Percentiles rank a stretch among this genome's conserved stretches.
Evolutionary conservation across 2,113 vertebrate genomes (phyloP).

Genomic region (Heliornis fulica): DNA sequence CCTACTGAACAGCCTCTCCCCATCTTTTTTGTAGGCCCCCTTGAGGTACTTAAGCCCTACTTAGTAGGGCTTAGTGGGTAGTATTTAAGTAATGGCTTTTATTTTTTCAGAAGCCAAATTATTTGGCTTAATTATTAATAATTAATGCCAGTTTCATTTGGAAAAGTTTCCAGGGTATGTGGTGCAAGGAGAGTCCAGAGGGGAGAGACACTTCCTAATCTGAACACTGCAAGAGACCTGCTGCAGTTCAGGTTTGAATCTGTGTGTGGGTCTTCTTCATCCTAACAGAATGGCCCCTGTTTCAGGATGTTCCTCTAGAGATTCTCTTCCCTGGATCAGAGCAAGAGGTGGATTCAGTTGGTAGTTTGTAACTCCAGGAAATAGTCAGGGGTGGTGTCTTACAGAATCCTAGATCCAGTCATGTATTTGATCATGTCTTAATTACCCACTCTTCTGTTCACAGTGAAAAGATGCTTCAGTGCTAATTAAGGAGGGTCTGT

Average conservation of each 20-base stretch:
- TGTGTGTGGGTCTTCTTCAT: not conserved
- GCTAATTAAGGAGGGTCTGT: not conserved
- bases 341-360: not conserved
- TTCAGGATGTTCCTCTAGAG: not conserved
- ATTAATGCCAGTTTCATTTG: not conserved
- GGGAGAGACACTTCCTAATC: not conserved
- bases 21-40: too few species aligned
- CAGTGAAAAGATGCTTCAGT: not conserved
- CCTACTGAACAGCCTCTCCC: too few species aligned
- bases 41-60: too few species aligned
- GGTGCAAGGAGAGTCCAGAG: not conserved
- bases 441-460: not conserved
- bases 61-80: not conserved
- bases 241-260: not conserved
- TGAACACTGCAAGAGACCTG: not conserved
- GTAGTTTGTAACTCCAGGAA: fast-evolving
- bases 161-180: not conserved
- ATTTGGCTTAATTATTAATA: too few species aligned
- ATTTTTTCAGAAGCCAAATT: not conserved
- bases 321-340: not conserved
- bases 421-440: not conserved
- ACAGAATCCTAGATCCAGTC: not conserved
- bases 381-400: not conserved
- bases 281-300: fast-evolving
- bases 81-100: not conserved